Percentiles rank a stretch among this genome's conserved stretches.
phyloP scores from a whole-genome alignment of 1,140 invertebrate species.

The Lineus longissimus region DNA sequence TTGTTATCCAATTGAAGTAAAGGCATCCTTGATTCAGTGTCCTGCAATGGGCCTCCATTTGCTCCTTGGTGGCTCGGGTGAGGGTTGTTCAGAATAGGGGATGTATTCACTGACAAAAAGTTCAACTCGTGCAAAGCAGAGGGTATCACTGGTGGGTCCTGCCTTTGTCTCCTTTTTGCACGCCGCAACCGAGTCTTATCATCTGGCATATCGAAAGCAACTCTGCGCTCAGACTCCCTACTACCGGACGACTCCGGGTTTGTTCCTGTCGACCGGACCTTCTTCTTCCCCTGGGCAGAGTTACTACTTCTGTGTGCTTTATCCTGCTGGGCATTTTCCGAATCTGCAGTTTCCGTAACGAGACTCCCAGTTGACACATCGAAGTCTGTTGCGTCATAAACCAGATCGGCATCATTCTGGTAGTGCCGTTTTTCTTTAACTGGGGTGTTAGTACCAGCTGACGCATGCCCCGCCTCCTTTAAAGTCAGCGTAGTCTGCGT shows the following conservation, averaged over 20 bases:
- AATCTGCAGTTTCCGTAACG: background rate
- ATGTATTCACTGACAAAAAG: too few relatives aligned
- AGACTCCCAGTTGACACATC: slow-evolving; percentile 5
- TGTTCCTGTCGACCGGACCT: background rate
- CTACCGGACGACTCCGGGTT: background rate
- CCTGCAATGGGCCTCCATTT: too few relatives aligned
- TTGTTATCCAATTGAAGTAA: slow-evolving; percentile 26
- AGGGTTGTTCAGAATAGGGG: background rate
- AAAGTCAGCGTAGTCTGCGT: background rate
- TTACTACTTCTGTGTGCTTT: background rate
- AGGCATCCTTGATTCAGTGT: slow-evolving; percentile 26
- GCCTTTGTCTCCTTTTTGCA: background rate
- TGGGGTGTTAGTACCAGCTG: background rate
- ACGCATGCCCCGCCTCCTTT: background rate
- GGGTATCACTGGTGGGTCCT: too few relatives aligned
- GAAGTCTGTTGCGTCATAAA: background rate
- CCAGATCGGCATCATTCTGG: background rate
- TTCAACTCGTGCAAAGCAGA: too few relatives aligned
- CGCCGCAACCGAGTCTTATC: background rate
- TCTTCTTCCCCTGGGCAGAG: background rate
- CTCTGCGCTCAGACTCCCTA: background rate
- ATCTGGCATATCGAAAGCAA: background rate
- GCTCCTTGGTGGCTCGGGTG: slow-evolving; percentile 11
- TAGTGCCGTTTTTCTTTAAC: background rate
- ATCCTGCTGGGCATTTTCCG: background rate